Conservation (phyloP, 2,888 invertebrate genomes). For the Coremacera marginata region DNA sequence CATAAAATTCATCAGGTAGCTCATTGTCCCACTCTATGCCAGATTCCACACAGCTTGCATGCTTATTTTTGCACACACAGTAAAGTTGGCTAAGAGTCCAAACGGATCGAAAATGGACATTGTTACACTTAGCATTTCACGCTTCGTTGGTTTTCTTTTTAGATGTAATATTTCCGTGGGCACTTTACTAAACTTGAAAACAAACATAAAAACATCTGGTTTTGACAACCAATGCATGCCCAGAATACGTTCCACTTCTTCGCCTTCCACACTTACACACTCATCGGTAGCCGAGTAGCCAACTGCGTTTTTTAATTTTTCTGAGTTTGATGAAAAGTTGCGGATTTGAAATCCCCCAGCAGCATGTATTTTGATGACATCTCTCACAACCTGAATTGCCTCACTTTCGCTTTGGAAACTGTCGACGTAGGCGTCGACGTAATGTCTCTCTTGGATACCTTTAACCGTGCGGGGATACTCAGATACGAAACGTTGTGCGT, state of each 20-base stretch:
- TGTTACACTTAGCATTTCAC: conserved; percentile 38
- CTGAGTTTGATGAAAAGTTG: too few relatives aligned
- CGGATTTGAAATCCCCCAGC: background rate
- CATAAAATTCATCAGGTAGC: conserved; percentile 36
- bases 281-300: background rate
- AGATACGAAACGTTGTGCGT: background rate
- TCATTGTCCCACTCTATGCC: conserved; percentile 41
- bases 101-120: conserved; percentile 41
- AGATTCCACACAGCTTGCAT: conserved; percentile 41
- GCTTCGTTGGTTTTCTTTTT: conserved; percentile 38
- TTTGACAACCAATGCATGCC: conserved; percentile 40
- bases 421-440: too few relatives aligned
- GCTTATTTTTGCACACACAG: conserved; percentile 36
- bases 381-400: conserved; percentile 29
- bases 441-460: conserved; percentile 35
- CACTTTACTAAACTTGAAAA: conserved; percentile 38
- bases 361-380: conserved; percentile 37
- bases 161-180: conserved; percentile 16
- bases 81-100: conserved; percentile 38
- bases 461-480: conserved; percentile 15
- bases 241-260: conserved; percentile 12
- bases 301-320: background rate
- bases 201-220: conserved; percentile 26
- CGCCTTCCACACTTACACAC: background rate
- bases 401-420: too few relatives aligned